Conservation (phyloP, 2,888 invertebrate genomes). For the Tenthredo livida region DNA sequence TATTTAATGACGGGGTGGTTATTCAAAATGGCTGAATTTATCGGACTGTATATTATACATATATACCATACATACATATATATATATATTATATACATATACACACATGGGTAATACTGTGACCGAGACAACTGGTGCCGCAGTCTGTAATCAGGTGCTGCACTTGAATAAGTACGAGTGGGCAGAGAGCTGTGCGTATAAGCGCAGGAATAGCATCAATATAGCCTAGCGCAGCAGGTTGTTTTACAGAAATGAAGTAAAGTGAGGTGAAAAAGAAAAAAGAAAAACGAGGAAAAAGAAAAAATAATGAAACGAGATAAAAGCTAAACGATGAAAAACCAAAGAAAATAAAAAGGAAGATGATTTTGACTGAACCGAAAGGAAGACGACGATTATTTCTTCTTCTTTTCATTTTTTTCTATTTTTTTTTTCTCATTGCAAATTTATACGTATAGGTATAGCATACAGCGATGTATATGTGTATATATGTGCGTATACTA, state of each 20-base stretch:
- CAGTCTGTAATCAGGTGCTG: background rate
- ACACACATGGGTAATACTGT: background rate
- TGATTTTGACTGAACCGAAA: background rate
- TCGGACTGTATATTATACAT: background rate
- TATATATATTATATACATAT: background rate
- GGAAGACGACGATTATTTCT: background rate
- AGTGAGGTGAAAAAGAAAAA: background rate
- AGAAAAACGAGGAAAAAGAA: background rate
- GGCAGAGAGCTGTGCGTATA: background rate
- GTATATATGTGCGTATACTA: background rate
- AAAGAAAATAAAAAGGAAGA: background rate
- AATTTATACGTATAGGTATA: background rate
- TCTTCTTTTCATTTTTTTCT: background rate
- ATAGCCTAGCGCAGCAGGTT: too few relatives aligned
- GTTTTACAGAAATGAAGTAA: background rate
- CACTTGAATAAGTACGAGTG: background rate
- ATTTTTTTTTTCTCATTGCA: background rate
- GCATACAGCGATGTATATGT: background rate
- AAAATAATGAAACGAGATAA: background rate
- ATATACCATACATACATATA: background rate
- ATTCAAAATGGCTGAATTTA: conserved; percentile 1
- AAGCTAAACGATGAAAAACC: background rate
- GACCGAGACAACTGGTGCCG: background rate
- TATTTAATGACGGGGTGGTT: conserved; percentile 37
- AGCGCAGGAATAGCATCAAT: too few relatives aligned